Base-by-base conservation (phyloP, 2,113 vertebrate species). In the Jacana jacana region DNA sequence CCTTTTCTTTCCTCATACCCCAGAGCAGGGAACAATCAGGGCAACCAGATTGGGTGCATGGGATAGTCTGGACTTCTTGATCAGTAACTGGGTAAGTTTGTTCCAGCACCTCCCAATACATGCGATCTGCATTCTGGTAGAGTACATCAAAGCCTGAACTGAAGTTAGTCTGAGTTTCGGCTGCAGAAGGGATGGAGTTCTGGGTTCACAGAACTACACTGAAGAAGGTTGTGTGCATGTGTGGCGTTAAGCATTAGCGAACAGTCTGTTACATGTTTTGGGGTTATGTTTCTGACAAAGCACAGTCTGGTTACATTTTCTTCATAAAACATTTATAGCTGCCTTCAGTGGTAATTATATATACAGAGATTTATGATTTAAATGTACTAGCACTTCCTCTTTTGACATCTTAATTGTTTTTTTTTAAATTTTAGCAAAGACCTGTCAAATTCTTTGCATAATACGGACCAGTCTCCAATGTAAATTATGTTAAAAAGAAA, bases 361-460 rank as follows among this genome's bases (percentile, higher is more conserved):
- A 94, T 97, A 97, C 89, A 96, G 92, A 97, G 96, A 98, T 98
- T 97, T 97, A 97, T 96, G 96, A 97, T 89, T 83, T 93, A 97
- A 97, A 97, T 91, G 81, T 93, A 84, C 93, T 96, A 94, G 94
- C 66, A 64, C 86, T 97, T 97, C 93, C 93, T 97, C 93, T 93
- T 98, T 95, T 97, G 97, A 97, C 95, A 97, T 97, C 83, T 95
- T 98, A 98, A 97, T 98, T 97, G 94, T 96, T 97, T 97, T 90
- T 94, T 42, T 42, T 91, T n/a, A 91, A 96, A 97, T 96, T 96
- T 97, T 94, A 98, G 88, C 94, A 94, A 96, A 93, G 89, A 93
- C 94, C 93, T 96, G 91, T 98, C 97, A 97, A 96, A 98, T 93
- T 97, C 88, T 96, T 97, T 96, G 95, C 82, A 97, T 95, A 95